A percentile compares a stretch with the other conserved stretches of the same genome.
Conservation (phyloP, 2,888 invertebrate species). For the Phorcus lineatus region DNA sequence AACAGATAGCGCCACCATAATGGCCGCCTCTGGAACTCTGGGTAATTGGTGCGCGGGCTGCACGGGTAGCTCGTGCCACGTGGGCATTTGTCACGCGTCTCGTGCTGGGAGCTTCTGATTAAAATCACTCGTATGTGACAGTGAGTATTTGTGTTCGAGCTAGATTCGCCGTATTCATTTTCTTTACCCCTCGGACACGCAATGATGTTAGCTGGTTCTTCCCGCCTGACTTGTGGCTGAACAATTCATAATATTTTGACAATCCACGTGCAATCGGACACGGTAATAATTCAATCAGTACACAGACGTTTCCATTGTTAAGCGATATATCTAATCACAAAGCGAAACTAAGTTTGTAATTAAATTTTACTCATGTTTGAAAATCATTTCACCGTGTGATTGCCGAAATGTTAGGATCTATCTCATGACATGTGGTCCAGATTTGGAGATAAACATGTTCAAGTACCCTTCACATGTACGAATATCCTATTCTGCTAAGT, state of each 20-base stretch:
- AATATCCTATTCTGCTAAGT: too few species aligned
- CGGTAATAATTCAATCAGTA: too few species aligned
- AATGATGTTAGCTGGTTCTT: not conserved
- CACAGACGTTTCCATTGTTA: too few species aligned
- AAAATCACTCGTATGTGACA: conserved; percentile 25
- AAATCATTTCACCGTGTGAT: too few species aligned
- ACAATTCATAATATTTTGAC: conserved; percentile 1
- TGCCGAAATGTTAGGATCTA: too few species aligned
- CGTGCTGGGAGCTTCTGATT: conserved; percentile 12
- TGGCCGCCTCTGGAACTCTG: not conserved
- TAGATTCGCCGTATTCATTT: conserved; percentile 4
- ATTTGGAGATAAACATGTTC: too few species aligned
- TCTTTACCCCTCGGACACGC: not conserved
- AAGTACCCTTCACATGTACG: too few species aligned
- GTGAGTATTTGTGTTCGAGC: not conserved
- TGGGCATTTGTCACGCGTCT: conserved; percentile 18
- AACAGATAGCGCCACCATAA: conserved; percentile 26
- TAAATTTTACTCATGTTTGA: too few species aligned
- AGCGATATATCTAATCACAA: too few species aligned
- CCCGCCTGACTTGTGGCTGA: not conserved
- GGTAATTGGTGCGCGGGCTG: not conserved
- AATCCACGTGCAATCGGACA: not conserved
- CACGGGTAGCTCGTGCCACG: conserved; percentile 5
- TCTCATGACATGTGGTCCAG: too few species aligned
- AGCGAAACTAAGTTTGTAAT: too few species aligned